These are phyloP conservation scores for Ophion costatus DNA, from an alignment of 2,888 invertebrate species.

Conservation along the genomic window DNA sequence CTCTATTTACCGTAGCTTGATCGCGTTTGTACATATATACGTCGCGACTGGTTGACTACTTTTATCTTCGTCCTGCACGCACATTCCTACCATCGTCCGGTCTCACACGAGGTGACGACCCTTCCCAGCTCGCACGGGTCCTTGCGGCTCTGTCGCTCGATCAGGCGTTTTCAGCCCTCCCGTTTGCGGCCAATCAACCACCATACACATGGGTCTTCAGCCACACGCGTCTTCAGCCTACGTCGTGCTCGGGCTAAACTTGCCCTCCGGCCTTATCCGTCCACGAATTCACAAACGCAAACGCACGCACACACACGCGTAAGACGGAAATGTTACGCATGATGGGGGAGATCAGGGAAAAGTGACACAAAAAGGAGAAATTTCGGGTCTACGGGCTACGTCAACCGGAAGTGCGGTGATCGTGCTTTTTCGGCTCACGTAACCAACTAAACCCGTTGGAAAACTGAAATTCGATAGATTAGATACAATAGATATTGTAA, in stretches of 20 bases:
- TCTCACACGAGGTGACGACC: conserved; percentile 51
- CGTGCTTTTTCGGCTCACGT: no score
- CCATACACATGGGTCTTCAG: conserved; percentile 75
- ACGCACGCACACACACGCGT: background rate
- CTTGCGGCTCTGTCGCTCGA: conserved; percentile 49
- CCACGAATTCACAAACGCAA: conserved; percentile 11
- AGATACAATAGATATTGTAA: no score
- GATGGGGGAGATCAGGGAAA: background rate
- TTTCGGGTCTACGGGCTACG: conserved; percentile 3
- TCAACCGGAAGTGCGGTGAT: no score
- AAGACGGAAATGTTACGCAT: conserved; percentile 23
- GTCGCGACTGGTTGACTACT: conserved; percentile 52
- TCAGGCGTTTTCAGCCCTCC: conserved; percentile 74
- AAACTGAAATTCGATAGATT: no score
- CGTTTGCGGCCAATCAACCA: conserved; percentile 83
- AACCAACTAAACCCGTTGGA: no score
- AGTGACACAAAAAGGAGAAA: background rate
- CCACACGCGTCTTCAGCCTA: conserved; percentile 73
- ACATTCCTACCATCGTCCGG: conserved; percentile 38
- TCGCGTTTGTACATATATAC: conserved; percentile 76
- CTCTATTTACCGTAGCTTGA: conserved; percentile 81
- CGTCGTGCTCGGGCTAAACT: conserved; percentile 51
- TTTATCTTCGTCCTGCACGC: conserved; percentile 33
- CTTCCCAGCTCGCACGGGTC: conserved; percentile 34
- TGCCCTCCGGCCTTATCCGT: conserved; percentile 54